Evolutionary conservation across 2,113 vertebrate genomes (phyloP).

Genomic region (Cyprinodon brontotheroides): DNA sequence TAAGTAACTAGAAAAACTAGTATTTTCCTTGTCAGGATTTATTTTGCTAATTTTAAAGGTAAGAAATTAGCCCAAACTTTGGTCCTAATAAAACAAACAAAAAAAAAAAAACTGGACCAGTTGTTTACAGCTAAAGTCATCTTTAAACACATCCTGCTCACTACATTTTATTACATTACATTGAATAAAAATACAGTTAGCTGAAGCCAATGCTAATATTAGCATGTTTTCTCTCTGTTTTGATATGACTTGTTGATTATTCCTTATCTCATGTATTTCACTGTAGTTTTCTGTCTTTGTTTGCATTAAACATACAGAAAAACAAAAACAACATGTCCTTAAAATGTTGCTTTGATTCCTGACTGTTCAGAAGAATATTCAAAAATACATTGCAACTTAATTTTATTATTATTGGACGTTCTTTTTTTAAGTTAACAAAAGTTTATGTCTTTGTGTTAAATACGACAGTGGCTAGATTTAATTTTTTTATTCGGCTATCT

Average conservation of each 20-base stretch:
- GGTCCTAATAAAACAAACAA: too few relatives aligned
- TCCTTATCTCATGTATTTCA: not conserved
- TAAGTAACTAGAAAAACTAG: not conserved
- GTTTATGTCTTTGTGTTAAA: too few relatives aligned
- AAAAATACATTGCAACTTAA: too few relatives aligned
- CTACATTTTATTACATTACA: not conserved
- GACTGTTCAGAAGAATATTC: too few relatives aligned
- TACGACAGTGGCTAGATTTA: too few relatives aligned
- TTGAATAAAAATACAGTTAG: not conserved
- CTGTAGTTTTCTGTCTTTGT: not conserved
- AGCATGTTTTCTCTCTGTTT: not conserved
- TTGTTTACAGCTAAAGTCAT: not conserved
- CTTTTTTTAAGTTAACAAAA: too few relatives aligned
- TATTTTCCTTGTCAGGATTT: not conserved
- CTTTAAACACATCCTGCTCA: not conserved
- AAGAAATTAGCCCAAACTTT: not conserved
- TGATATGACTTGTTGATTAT: not conserved
- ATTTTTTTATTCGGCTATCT: too few relatives aligned
- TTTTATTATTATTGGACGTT: too few relatives aligned
- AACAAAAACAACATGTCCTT: too few relatives aligned
- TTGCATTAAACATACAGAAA: not conserved
- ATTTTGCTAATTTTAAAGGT: not conserved
- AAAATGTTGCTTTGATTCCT: not conserved
- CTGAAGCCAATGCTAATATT: not conserved
- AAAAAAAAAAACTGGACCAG: not conserved